A percentile compares a stretch with the other conserved stretches of the same genome.
These are phyloP conservation scores for Perca flavescens DNA, from an alignment of 2,113 vertebrate species.

Conservation along the genomic window DNA sequence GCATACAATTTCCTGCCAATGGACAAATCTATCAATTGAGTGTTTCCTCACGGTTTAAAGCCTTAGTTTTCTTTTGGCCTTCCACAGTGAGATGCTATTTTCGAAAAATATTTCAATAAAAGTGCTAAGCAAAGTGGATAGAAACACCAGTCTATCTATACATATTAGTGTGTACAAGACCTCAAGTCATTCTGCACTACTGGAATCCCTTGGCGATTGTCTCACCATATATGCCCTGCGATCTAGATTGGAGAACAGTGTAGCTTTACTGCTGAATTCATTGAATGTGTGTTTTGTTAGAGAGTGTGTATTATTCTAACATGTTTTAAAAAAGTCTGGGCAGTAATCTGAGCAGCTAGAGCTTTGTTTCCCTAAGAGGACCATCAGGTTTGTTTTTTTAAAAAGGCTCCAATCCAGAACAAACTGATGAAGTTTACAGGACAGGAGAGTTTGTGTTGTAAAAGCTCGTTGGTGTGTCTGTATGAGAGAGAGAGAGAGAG, in stretches of 20 bases:
- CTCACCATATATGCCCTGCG: slow-evolving; percentile 15
- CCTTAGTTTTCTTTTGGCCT: neutral
- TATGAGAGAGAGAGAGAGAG: neutral
- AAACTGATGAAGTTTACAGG: slow-evolving; percentile 59
- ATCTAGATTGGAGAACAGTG: slow-evolving; percentile 24
- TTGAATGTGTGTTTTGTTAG: slow-evolving; percentile 10
- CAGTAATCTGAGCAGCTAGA: slow-evolving; percentile 66
- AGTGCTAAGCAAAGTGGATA: neutral
- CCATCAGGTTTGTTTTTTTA: slow-evolving; percentile 63
- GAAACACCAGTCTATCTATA: neutral
- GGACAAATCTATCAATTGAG: slow-evolving; percentile 1
- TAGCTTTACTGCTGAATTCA: slow-evolving; percentile 23
- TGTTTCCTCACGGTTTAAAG: neutral
- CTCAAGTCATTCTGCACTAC: slow-evolving; percentile 5
- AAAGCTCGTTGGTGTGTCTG: neutral
- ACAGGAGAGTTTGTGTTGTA: slow-evolving; percentile 15
- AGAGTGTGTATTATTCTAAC: slow-evolving; percentile 67
- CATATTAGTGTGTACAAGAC: neutral
- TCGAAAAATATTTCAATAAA: neutral
- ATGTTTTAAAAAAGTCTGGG: slow-evolving; percentile 54
- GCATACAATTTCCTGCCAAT: slow-evolving; percentile 9
- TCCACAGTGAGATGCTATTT: neutral
- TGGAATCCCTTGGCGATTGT: slow-evolving; percentile 4
- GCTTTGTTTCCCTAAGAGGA: slow-evolving; percentile 54
- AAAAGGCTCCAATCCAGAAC: slow-evolving; percentile 56